Conservation (phyloP, 1,140 invertebrate species). For the Atta texana region DNA sequence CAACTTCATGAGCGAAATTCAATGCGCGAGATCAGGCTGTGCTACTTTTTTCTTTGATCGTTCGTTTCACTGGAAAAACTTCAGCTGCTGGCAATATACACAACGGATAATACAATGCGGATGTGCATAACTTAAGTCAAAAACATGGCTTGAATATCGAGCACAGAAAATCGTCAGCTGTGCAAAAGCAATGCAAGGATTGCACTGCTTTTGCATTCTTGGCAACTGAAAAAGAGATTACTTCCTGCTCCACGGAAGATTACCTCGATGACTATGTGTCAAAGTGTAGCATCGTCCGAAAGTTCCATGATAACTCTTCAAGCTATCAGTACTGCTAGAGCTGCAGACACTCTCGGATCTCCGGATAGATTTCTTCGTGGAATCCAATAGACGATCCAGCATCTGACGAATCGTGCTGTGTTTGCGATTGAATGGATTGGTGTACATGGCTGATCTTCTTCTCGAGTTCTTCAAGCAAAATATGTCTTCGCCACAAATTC, state of each 20-base stretch:
- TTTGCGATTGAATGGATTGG: constrained; percentile 91
- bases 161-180: background rate
- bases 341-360: constrained; percentile 83
- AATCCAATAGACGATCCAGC: constrained; percentile 88
- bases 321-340: constrained; percentile 78
- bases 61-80: background rate
- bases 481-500: background rate
- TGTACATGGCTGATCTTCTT: constrained; percentile 87
- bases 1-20: constrained; percentile 6
- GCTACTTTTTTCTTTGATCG: background rate
- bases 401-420: constrained; percentile 91
- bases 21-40: background rate
- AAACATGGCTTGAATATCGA: background rate
- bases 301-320: constrained; percentile 79
- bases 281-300: constrained; percentile 62
- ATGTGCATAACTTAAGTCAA: background rate
- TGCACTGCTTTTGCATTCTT: background rate
- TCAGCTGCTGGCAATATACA: background rate
- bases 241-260: constrained; percentile 82
- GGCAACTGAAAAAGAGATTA: constrained; percentile 66
- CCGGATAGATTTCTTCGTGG: constrained; percentile 79
- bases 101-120: background rate
- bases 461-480: background rate
- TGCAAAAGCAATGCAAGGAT: background rate
- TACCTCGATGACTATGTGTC: constrained; percentile 70